Percentiles rank a stretch among this genome's conserved stretches.
These are phyloP conservation scores for Athrips mouffetella DNA, from an alignment of 2,888 invertebrate genomes.

Conservation along the genomic window DNA sequence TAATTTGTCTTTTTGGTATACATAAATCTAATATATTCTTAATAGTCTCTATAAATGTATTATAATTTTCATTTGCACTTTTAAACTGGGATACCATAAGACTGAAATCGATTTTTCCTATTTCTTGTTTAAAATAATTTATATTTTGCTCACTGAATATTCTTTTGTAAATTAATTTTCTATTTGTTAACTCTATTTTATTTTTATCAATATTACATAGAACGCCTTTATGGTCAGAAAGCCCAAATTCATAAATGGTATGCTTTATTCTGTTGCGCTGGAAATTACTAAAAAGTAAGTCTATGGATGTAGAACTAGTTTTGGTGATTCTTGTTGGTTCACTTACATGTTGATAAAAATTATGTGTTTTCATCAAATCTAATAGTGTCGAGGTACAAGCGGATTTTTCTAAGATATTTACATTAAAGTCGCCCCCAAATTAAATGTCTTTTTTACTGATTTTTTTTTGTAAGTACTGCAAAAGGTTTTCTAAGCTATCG, in stretches of 20 bases:
- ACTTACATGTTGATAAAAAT: constrained; percentile 19
- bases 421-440: too few relatives aligned
- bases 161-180: background rate
- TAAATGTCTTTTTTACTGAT: too few relatives aligned
- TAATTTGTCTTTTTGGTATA: constrained; percentile 10
- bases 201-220: background rate
- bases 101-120: constrained; percentile 11
- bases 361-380: constrained; percentile 16
- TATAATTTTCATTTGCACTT: constrained; percentile 17
- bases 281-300: constrained; percentile 24
- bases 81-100: constrained; percentile 3
- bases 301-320: constrained; percentile 17
- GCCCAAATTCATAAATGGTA: constrained; percentile 10
- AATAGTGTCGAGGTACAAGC: too few relatives aligned
- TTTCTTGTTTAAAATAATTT: constrained; percentile 12
- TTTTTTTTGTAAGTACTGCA: too few relatives aligned
- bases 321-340: constrained; percentile 20
- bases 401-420: too few relatives aligned
- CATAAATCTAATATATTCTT: background rate
- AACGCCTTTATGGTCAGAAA: background rate
- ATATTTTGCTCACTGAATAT: constrained; percentile 10
- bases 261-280: background rate
- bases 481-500: too few relatives aligned
- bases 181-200: background rate
- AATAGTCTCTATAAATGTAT: constrained; percentile 6